Conservation (phyloP, 2,113 vertebrate genomes). For the Alligator sinensis region DNA sequence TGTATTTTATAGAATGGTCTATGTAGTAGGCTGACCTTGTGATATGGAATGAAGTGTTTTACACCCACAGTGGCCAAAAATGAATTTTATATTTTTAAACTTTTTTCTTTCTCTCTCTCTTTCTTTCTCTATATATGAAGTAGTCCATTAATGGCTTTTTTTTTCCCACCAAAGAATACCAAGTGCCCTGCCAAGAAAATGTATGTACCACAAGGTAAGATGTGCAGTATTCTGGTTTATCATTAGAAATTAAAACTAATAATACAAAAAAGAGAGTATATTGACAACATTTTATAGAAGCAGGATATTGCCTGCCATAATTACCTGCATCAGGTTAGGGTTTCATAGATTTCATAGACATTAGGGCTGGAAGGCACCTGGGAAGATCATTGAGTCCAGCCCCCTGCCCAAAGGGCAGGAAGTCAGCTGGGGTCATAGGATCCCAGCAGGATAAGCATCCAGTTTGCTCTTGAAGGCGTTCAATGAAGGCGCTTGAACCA, state of each 20-base stretch:
- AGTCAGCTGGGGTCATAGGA: too few species aligned
- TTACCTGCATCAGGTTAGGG: too few species aligned
- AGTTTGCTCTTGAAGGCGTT: too few species aligned
- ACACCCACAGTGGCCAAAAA: constrained; percentile 38
- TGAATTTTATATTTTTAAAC: constrained; percentile 69
- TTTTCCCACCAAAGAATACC: constrained; percentile 8
- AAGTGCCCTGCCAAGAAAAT: constrained; percentile 22
- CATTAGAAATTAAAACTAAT: constrained; percentile 63
- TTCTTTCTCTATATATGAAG: constrained; percentile 53
- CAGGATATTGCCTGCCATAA: too few species aligned
- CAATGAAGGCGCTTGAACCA: too few species aligned
- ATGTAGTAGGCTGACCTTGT: constrained; percentile 43
- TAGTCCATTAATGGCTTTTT: constrained; percentile 47
- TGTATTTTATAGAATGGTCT: constrained; percentile 58
- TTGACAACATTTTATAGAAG: too few species aligned
- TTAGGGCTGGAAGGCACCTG: too few species aligned
- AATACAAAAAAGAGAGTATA: constrained; percentile 4
- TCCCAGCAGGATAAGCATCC: too few species aligned
- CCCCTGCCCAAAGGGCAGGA: too few species aligned
- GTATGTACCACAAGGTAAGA: not conserved
- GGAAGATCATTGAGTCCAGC: too few species aligned
- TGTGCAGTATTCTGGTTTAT: constrained; percentile 44
- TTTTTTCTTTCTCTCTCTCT: not conserved
- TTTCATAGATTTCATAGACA: too few species aligned
- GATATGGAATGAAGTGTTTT: constrained; percentile 50